phyloP scores from a whole-genome alignment of 1,140 invertebrate genomes.

The Amyelois transitella region DNA sequence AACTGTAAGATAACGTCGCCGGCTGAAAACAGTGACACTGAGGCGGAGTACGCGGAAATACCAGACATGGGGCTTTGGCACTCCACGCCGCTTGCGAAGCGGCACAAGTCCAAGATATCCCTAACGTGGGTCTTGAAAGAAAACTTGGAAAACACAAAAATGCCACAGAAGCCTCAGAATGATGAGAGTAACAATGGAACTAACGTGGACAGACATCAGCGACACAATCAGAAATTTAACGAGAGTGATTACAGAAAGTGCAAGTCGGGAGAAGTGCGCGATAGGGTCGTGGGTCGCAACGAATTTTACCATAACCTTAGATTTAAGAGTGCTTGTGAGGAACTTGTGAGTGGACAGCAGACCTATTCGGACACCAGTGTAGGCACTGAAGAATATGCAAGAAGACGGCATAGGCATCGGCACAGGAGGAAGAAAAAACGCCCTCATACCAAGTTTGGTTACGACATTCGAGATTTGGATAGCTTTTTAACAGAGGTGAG shows the following conservation, averaged over 20 bases:
- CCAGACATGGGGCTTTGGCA: constrained; percentile 69
- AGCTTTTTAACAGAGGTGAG: constrained; percentile 81
- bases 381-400: constrained; percentile 42
- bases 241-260: constrained; percentile 33
- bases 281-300: constrained; percentile 51
- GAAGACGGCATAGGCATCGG: constrained; percentile 48
- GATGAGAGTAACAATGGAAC: constrained; percentile 23
- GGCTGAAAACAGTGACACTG: constrained; percentile 18
- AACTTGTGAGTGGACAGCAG: constrained; percentile 42
- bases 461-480: constrained; percentile 84
- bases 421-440: constrained; percentile 53
- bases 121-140: constrained; percentile 81
- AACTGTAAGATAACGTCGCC: constrained; percentile 45
- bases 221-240: constrained; percentile 24
- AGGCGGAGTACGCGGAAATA: constrained; percentile 56
- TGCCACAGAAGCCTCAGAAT: constrained; percentile 36
- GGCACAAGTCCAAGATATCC: constrained; percentile 80
- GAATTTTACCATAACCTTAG: constrained; percentile 57
- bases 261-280: constrained; percentile 27
- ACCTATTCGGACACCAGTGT: constrained; percentile 47
- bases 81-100: constrained; percentile 57
- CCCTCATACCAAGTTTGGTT: constrained; percentile 76
- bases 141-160: constrained; percentile 64
- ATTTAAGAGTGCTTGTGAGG: constrained; percentile 56
- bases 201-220: constrained; percentile 22